Percentiles rank a stretch among this genome's conserved stretches.
These are phyloP conservation scores for Coilia nasus DNA, from an alignment of 2,797 vertebrate genomes.

Conservation along the genomic window DNA sequence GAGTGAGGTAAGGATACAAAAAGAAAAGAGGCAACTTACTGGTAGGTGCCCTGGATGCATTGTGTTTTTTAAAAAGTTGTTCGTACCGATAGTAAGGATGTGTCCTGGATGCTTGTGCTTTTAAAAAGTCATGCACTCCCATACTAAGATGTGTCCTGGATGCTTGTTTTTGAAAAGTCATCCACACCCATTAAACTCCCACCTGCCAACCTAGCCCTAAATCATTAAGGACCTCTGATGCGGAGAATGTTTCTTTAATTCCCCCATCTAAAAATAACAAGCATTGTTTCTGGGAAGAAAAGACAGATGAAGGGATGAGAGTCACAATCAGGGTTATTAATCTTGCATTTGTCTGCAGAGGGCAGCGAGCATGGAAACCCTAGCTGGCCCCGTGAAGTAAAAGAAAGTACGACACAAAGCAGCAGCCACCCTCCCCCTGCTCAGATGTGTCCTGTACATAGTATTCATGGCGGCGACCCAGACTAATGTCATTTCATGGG, in stretches of 20 bases:
- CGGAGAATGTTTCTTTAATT: background rate
- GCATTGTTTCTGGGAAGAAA: conserved; percentile 64
- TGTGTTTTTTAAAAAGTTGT: no score
- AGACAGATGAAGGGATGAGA: conserved; percentile 37
- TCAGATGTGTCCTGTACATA: background rate
- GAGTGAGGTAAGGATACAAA: background rate
- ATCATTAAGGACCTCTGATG: conserved; percentile 45
- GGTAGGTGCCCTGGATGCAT: no score
- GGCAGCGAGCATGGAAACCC: background rate
- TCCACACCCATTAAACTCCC: conserved; percentile 21
- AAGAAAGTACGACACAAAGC: conserved; percentile 5
- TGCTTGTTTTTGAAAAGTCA: conserved; percentile 50
- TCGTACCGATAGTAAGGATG: background rate
- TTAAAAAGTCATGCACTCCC: background rate
- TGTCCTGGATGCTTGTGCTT: background rate
- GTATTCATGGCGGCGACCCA: background rate
- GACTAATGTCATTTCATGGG: background rate
- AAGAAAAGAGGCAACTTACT: no score
- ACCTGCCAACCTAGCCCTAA: conserved; percentile 30
- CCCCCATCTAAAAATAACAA: conserved; percentile 65
- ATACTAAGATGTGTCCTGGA: conserved; percentile 28
- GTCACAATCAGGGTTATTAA: conserved; percentile 21
- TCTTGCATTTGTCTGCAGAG: conserved; percentile 28
- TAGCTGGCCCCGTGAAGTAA: background rate
- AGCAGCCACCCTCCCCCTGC: background rate